Evolutionary conservation across 2,113 vertebrate species (phyloP).

Genomic region (Glaucomys volans): DNA sequence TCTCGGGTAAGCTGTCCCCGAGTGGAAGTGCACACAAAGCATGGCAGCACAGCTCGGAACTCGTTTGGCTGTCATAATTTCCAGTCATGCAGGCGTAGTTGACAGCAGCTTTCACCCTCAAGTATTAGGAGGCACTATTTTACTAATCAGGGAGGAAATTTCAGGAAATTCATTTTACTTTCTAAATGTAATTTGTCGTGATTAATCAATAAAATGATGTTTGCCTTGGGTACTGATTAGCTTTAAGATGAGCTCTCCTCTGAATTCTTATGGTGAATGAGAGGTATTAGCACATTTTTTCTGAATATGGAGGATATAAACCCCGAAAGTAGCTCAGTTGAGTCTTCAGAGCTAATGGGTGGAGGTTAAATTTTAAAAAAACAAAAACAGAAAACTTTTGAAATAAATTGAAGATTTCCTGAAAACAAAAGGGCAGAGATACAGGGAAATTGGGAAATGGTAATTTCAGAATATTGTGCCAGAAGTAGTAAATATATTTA

Average conservation of each 20-base stretch:
- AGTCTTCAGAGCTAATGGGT: neutral
- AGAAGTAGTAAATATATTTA: neutral
- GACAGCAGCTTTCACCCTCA: constrained; percentile 57
- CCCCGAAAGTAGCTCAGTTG: constrained; percentile 5
- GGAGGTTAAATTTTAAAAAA: neutral
- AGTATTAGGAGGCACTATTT: constrained; percentile 53
- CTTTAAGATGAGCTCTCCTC: constrained; percentile 42
- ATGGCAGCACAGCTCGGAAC: neutral
- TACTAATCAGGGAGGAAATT: constrained; percentile 72
- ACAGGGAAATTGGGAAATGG: neutral
- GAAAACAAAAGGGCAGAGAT: constrained; percentile 31
- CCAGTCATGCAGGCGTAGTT: neutral
- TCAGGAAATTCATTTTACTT: constrained; percentile 72
- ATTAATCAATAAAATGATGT: constrained; percentile 72
- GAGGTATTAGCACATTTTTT: neutral
- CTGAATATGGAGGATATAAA: neutral
- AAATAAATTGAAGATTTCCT: constrained; percentile 48
- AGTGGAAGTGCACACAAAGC: neutral
- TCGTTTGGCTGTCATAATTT: neutral
- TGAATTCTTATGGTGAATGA: constrained; percentile 54
- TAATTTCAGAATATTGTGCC: constrained; percentile 18
- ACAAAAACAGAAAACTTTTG: neutral
- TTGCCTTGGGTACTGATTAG: constrained; percentile 59
- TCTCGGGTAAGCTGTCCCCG: neutral
- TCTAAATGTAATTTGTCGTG: constrained; percentile 62